Conservation (phyloP, 2,113 vertebrate species). For the Dascyllus trimaculatus region DNA sequence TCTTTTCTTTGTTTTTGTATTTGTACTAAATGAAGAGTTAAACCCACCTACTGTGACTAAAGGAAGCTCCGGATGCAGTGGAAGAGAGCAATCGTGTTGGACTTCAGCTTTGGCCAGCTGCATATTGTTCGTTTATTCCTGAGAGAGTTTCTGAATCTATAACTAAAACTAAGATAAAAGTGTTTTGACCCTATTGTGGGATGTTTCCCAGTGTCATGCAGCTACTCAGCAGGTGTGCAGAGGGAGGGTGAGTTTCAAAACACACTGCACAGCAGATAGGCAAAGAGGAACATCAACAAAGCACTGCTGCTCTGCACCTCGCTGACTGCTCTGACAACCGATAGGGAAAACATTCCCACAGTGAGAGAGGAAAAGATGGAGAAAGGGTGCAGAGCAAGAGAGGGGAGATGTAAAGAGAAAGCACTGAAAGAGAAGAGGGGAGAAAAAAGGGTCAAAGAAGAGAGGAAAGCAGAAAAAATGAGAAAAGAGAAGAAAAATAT, state of each 20-base stretch:
- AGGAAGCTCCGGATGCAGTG: conserved; percentile 59
- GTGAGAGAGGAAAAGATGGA: conserved; percentile 54
- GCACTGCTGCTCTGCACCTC: conserved; percentile 69
- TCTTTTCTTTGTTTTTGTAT: conserved; percentile 29
- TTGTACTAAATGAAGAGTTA: conserved; percentile 33
- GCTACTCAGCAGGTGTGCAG: conserved; percentile 78
- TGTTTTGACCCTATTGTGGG: conserved; percentile 73
- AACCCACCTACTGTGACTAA: conserved; percentile 66
- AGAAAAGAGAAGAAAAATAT: not conserved
- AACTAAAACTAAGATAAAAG: conserved; percentile 80
- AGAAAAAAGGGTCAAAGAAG: conserved; percentile 32
- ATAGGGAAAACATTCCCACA: conserved; percentile 74
- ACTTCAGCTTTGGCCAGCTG: conserved; percentile 68
- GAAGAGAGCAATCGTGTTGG: conserved; percentile 28
- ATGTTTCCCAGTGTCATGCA: conserved; percentile 80
- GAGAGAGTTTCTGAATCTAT: conserved; percentile 75
- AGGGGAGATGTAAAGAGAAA: conserved; percentile 36
- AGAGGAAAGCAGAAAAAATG: conserved; percentile 27
- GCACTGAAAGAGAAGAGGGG: conserved; percentile 8
- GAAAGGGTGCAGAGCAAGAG: conserved; percentile 28
- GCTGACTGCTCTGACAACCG: conserved; percentile 70
- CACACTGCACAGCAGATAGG: conserved; percentile 78
- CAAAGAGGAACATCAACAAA: conserved; percentile 81
- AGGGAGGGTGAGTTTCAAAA: conserved; percentile 79
- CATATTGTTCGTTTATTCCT: conserved; percentile 66